Conservation (phyloP, 2,113 vertebrate genomes). For the Mormyrus iriodes region DNA sequence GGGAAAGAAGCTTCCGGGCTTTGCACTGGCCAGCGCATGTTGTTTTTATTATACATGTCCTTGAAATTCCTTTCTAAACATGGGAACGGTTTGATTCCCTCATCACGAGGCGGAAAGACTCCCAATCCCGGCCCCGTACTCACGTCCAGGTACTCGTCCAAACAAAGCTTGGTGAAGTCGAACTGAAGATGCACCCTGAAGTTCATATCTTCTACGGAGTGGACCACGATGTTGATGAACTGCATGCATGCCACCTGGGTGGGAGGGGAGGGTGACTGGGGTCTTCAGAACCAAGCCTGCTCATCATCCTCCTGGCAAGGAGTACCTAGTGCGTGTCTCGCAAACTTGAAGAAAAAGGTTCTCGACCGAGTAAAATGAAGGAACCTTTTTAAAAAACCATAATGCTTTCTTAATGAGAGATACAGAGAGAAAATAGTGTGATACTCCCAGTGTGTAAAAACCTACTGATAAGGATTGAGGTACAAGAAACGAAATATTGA, state of each 20-base stretch:
- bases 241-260: constrained; percentile 96
- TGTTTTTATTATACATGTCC: neutral
- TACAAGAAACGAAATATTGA: neutral
- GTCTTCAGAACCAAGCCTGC: neutral
- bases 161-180: constrained; percentile 90
- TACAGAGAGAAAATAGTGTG: neutral
- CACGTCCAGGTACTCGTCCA: constrained; percentile 94
- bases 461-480: neutral
- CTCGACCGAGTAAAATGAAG: neutral
- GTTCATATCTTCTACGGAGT: constrained; percentile 99
- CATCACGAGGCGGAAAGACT: neutral
- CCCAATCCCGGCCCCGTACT: constrained; percentile 43
- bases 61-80: neutral
- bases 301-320: neutral
- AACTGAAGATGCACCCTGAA: constrained; percentile 96
- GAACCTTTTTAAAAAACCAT: neutral
- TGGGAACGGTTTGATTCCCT: neutral
- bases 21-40: neutral
- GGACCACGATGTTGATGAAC: constrained; percentile 98
- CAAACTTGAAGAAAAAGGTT: neutral
- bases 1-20: neutral
- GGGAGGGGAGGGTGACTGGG: neutral
- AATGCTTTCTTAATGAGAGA: neutral
- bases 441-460: neutral
- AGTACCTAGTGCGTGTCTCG: neutral